Conservation (phyloP, 2,888 invertebrate species). For the Lathronympha strigana region DNA sequence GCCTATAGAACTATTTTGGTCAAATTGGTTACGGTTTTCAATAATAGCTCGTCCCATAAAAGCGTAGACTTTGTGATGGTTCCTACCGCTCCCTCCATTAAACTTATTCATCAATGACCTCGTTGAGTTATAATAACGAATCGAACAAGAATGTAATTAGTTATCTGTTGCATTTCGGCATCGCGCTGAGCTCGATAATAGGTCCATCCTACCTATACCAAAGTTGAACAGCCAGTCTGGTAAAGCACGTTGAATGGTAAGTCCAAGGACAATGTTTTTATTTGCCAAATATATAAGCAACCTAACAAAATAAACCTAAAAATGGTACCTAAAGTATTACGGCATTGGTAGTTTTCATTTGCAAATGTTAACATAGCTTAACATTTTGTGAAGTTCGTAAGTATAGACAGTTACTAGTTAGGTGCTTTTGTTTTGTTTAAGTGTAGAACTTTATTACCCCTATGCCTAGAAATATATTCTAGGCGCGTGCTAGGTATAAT, state of each 20-base stretch:
- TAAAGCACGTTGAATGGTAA: too few species aligned
- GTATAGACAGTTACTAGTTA: background rate
- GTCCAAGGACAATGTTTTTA: too few species aligned
- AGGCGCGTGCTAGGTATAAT: background rate
- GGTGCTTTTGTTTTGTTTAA: background rate
- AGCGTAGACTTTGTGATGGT: constrained; percentile 43
- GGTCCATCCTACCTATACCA: too few species aligned
- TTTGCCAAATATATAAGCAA: too few species aligned
- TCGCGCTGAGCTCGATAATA: background rate
- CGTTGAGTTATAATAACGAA: constrained; percentile 14
- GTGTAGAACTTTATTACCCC: background rate
- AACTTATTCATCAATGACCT: constrained; percentile 27
- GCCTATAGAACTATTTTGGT: constrained; percentile 26
- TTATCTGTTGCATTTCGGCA: constrained; percentile 3
- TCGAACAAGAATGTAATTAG: constrained; percentile 4
- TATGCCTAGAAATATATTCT: constrained; percentile 4
- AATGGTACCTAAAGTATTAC: too few species aligned
- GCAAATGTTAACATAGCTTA: background rate
- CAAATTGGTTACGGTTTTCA: constrained; percentile 26
- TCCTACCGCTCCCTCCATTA: constrained; percentile 40
- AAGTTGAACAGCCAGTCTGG: too few species aligned
- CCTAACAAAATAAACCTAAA: too few species aligned
- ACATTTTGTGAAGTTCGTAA: background rate
- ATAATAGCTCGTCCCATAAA: constrained; percentile 30
- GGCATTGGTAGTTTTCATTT: too few species aligned